Evolutionary conservation across 2,888 invertebrate species (phyloP), one percentile per base, ranked within the genome.

Genomic region (Anthrax anthrax): DNA sequence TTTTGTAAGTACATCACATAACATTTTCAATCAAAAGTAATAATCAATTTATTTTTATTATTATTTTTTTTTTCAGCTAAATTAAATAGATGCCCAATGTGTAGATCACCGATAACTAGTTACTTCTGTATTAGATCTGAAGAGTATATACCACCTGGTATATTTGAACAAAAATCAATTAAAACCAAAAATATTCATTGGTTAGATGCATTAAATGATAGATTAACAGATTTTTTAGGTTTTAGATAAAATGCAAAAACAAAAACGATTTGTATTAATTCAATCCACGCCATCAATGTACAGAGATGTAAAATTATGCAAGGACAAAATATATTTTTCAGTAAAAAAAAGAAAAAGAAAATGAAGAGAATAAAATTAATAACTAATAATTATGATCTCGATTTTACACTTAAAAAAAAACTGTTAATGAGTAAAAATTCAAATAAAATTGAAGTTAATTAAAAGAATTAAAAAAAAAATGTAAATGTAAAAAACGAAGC

Each of bases 41-140:
- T 32, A 32, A 4, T 32, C 3, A 12, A 27, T 36, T 23, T 14
- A 12, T 23, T 17, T 18, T 18, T 18, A 38, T 47, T 29, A 13
- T 29, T 29, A 14, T 37, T 23, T 27, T 39, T 18, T 29, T 23
- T 67, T 69, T 5, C 70, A 74, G 77, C 78, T 40, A 84, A 84
- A 62, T 69, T 90, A 54, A 84, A 86, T 63, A 78, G 83, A 55
- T 90, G 90, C 62, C 90, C 90, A 18, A 85, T 90, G 74, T 90
- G 90, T 68, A 76, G 89, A 49, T 81, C 84, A 55, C 79, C 78
- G 39, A 87, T 89, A 58, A 80, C 80, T 54, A 82, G 83, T 58
- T 88, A 85, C 72, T 89, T 89, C 71, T 83, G 85, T 65, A 87
- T 83, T 58, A 70, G 84, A 39, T 78, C 80, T 55, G 84, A 85